phyloP scores from a whole-genome alignment of 2,113 vertebrate genomes.

The Monopterus albus region DNA sequence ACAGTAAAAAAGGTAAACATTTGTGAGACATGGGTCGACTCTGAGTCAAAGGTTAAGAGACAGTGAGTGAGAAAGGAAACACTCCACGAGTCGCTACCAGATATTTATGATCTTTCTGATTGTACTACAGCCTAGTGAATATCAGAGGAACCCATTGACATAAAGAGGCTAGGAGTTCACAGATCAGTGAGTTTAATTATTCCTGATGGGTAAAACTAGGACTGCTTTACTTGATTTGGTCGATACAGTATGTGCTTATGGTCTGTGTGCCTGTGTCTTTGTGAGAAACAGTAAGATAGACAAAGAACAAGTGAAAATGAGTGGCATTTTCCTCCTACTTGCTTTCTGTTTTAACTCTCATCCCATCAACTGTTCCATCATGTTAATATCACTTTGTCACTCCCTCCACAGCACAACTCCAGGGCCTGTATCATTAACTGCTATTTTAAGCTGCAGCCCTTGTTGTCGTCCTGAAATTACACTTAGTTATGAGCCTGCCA shows the following conservation, averaged over 20 bases:
- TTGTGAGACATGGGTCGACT: constrained; percentile 36
- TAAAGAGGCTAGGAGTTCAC: constrained; percentile 59
- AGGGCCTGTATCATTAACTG: constrained; percentile 67
- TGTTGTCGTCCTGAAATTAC: constrained; percentile 60
- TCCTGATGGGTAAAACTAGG: constrained; percentile 56
- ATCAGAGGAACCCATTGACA: constrained; percentile 36
- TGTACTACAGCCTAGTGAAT: constrained; percentile 15
- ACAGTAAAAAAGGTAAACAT: constrained; percentile 19
- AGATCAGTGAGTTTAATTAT: constrained; percentile 78
- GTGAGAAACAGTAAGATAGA: neutral
- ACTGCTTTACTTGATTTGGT: constrained; percentile 50
- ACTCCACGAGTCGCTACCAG: constrained; percentile 25
- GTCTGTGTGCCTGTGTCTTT: constrained; percentile 6
- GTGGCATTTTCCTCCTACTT: constrained; percentile 43
- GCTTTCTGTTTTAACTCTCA: constrained; percentile 53
- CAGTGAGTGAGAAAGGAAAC: constrained; percentile 1
- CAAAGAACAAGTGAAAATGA: constrained; percentile 23
- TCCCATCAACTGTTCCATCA: constrained; percentile 64
- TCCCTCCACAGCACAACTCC: constrained; percentile 50
- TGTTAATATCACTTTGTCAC: constrained; percentile 61
- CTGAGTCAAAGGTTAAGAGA: neutral
- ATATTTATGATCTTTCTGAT: constrained; percentile 39
- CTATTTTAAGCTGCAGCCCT: constrained; percentile 60
- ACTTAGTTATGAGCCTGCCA: constrained; percentile 51
- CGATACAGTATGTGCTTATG: constrained; percentile 43